Evolutionary conservation across 2,888 invertebrate genomes (phyloP), one percentile per base, ranked within the genome.

Genomic region (Atherix ibis): DNA sequence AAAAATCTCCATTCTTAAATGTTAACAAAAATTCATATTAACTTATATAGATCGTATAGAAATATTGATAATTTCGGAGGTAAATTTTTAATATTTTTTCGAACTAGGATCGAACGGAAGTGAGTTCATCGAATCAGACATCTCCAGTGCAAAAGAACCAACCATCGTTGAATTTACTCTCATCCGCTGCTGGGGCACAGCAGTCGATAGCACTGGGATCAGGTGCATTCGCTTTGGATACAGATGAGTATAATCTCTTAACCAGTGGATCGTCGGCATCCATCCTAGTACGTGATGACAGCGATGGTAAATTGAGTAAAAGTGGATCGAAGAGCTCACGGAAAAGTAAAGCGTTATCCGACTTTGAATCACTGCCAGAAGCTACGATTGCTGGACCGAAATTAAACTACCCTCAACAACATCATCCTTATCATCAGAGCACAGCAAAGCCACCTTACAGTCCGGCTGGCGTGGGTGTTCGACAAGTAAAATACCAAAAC

Each of bases 331-430:
- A 40, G 18, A 22, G 39, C 13, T 41, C 44, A 30, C 42, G 46
- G 6, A 46, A 42, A 33, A 43, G 37, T 33, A 46, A 44, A 40
- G 31, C 41, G 10, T 25, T 47, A 18, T 45, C 54, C 2, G 61
- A 59, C 31, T 60, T 60, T 32, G 60, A 58, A 43, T 54, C 52
- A 16, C 40, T 61, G 22, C 61, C 59, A 4, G 61, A 61, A 46
- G 54, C 56, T 46, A 51, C 52, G 31, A 52, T 53, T 19, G 54
- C 52, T 15, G 53, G 57, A 19, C 50, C 53, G 18, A 54, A 50
- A 34, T 38, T 41, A 9, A 35, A 46, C 45, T 27, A 34, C 3
- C n/a, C n/a, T n/a, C n/a, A n/a, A n/a, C n/a, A n/a, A n/a, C n/a
- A n/a, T n/a, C n/a, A n/a, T n/a, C n/a, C n/a, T n/a, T n/a, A n/a